These are phyloP conservation scores for Ashinkailepas kermadecensis DNA, from an alignment of 2,888 invertebrate genomes.

Conservation along the genomic window DNA sequence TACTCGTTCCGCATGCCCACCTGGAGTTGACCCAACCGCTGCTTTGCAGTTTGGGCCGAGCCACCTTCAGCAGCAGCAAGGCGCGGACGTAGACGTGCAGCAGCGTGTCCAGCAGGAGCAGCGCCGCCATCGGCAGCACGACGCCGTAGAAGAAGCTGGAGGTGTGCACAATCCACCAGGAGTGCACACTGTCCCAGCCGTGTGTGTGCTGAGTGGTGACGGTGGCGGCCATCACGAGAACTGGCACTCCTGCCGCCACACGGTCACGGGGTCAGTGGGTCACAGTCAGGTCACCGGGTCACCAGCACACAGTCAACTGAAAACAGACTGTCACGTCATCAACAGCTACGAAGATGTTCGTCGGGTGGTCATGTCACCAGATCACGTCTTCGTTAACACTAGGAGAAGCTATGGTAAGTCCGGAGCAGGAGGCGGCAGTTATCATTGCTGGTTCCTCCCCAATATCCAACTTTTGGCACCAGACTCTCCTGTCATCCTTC, in stretches of 20 bases:
- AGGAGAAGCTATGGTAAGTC: no score
- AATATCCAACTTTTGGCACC: no score
- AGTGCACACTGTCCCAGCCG: neutral
- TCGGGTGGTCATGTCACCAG: no score
- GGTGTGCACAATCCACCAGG: neutral
- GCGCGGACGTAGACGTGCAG: neutral
- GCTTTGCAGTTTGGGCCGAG: neutral
- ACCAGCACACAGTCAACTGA: no score
- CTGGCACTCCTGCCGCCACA: neutral
- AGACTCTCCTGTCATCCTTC: no score
- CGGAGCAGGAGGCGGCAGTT: no score
- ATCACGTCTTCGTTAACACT: no score
- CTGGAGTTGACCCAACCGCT: neutral
- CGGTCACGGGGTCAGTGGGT: no score
- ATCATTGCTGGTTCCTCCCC: no score
- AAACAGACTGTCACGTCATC: no score
- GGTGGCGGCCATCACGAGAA: neutral
- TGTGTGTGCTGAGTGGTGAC: neutral
- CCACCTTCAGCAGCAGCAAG: neutral
- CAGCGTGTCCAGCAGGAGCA: neutral
- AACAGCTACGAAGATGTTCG: no score
- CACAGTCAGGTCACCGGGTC: no score
- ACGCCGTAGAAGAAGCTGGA: constrained; percentile 6
- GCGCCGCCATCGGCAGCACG: neutral
- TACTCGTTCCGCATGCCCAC: neutral